Conservation (phyloP, 2,797 vertebrate genomes). For the Falco novaeseelandiae region DNA sequence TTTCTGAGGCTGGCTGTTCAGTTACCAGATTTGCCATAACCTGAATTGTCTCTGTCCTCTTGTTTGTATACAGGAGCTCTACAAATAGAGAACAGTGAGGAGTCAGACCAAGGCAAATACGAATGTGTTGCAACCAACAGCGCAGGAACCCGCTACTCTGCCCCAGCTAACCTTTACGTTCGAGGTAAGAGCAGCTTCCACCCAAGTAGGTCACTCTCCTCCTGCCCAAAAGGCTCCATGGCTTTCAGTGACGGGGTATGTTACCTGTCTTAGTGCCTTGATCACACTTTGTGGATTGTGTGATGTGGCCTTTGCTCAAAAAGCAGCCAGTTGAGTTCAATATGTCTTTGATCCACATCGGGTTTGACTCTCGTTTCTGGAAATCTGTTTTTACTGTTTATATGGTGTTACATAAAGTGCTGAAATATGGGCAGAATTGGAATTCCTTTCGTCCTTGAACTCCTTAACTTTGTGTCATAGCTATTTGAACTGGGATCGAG, state of each 20-base stretch:
- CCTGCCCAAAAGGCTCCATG: not conserved
- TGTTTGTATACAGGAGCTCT: constrained; percentile 87
- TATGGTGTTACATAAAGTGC: not conserved
- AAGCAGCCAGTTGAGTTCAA: not conserved
- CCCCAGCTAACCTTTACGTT: constrained; percentile 96
- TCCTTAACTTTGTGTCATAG: not conserved
- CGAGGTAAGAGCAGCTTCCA: constrained; percentile 88
- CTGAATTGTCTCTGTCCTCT: constrained; percentile 56
- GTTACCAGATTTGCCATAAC: constrained; percentile 19
- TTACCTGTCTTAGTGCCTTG: not conserved
- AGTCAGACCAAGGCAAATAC: constrained; percentile 98
- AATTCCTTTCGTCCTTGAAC: constrained; percentile 12
- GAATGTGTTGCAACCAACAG: constrained; percentile 97
- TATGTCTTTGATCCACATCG: not conserved
- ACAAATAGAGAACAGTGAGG: constrained; percentile 97
- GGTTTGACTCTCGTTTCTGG: not conserved
- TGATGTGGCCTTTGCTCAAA: not conserved
- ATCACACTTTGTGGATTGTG: not conserved
- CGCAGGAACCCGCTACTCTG: constrained; percentile 94
- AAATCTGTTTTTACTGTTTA: not conserved
- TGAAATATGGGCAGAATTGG: not conserved
- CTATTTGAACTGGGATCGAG: not conserved
- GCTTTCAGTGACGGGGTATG: not conserved
- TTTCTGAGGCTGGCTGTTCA: constrained; percentile 8
- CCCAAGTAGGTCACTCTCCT: not conserved